Evolutionary conservation across 2,888 invertebrate genomes (phyloP).

Genomic region (Zaprionus lineosus): DNA sequence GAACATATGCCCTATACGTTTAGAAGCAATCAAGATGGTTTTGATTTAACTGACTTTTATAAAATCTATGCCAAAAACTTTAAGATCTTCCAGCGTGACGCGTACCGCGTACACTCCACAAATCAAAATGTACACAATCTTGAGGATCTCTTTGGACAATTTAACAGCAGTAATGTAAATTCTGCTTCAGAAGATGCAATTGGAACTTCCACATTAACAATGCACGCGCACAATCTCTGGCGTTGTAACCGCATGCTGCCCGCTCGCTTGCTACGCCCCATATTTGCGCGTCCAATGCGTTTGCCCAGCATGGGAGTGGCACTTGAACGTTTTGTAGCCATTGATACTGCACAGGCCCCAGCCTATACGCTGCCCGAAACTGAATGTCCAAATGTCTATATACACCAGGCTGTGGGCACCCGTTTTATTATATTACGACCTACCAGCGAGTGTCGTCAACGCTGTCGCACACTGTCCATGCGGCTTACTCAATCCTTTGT

Average conservation of each 20-base stretch:
- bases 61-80: constrained; percentile 85
- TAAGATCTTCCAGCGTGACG: constrained; percentile 86
- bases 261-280: constrained; percentile 87
- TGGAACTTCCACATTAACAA: constrained; percentile 5
- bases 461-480: constrained; percentile 88
- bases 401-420: constrained; percentile 89
- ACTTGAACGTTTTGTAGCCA: constrained; percentile 89
- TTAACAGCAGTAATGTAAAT: constrained; percentile 58
- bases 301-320: constrained; percentile 89
- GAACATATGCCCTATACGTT: constrained; percentile 84
- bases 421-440: constrained; percentile 89
- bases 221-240: constrained; percentile 83
- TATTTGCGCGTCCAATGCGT: constrained; percentile 88
- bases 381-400: constrained; percentile 91
- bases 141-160: constrained; percentile 81
- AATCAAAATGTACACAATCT: constrained; percentile 80
- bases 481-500: constrained; percentile 89
- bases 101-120: constrained; percentile 84
- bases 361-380: constrained; percentile 89
- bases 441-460: constrained; percentile 88
- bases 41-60: constrained; percentile 85
- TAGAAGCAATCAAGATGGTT: constrained; percentile 85
- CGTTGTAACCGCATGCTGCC: constrained; percentile 90
- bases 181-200: background rate
- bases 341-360: constrained; percentile 88